Evolutionary conservation across 1,140 invertebrate genomes (phyloP).

Genomic region (Akabosia matsudoensis): DNA sequence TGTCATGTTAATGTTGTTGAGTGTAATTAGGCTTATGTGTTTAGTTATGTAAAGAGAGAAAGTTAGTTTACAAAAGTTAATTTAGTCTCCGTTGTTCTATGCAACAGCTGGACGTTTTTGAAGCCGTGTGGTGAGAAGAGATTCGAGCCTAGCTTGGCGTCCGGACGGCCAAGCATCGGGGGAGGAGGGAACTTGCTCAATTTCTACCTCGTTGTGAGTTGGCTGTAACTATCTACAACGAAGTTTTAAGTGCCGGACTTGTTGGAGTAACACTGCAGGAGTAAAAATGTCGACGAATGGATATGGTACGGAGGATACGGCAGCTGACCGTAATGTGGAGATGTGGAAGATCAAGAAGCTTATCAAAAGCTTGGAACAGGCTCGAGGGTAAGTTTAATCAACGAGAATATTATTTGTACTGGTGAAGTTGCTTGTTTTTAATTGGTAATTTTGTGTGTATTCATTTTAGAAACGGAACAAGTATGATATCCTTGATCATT

Average conservation of each 20-base stretch:
- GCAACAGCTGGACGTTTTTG: too few relatives aligned
- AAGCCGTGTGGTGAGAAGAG: too few relatives aligned
- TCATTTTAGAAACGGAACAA: slow-evolving; percentile 90
- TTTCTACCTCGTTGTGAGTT: too few relatives aligned
- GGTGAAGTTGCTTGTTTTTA: neutral
- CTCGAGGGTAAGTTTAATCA: slow-evolving; percentile 98
- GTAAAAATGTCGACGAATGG: slow-evolving; percentile 5
- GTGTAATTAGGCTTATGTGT: too few relatives aligned
- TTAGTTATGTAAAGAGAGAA: too few relatives aligned
- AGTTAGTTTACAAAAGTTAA: too few relatives aligned
- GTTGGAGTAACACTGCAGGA: too few relatives aligned
- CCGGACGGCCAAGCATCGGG: neutral
- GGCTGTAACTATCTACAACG: too few relatives aligned
- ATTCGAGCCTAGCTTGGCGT: neutral
- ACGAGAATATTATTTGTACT: slow-evolving; percentile 43
- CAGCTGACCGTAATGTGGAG: slow-evolving; percentile 68
- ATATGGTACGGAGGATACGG: neutral
- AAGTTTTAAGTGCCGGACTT: slow-evolving; percentile 15
- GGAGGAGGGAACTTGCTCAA: neutral
- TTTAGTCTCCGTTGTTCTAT: too few relatives aligned
- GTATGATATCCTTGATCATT: slow-evolving; percentile 99
- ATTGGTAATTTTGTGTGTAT: slow-evolving; percentile 40
- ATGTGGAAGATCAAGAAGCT: slow-evolving; percentile 99
- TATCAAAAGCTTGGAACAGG: slow-evolving; percentile 98
- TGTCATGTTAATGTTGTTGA: too few relatives aligned